These are phyloP conservation scores for Chionoecetes opilio DNA, from an alignment of 1,140 invertebrate genomes.

Conservation along the genomic window DNA sequence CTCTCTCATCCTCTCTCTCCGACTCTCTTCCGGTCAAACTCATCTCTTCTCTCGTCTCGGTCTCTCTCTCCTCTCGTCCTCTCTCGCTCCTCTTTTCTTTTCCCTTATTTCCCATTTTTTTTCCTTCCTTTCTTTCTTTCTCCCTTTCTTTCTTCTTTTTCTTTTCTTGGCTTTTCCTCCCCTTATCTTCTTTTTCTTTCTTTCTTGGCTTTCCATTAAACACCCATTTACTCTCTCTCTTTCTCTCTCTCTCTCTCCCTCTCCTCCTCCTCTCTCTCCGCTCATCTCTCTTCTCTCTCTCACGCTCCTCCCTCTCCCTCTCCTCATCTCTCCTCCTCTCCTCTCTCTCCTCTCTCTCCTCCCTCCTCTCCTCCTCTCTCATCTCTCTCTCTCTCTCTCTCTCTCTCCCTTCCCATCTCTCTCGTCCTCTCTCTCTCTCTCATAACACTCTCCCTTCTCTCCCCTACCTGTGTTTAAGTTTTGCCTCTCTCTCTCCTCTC, in stretches of 20 bases:
- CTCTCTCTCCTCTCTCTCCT: neutral
- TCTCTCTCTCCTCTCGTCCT: neutral
- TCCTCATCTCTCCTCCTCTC: no score
- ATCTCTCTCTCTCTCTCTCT: no score
- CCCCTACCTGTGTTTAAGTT: neutral
- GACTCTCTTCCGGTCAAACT: neutral
- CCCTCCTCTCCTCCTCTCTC: neutral
- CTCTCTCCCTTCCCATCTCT: neutral
- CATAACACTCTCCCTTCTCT: neutral
- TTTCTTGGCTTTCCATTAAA: no score
- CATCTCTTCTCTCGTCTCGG: neutral
- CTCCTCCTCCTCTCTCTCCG: no score
- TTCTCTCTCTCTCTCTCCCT: no score
- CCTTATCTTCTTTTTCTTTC: no score
- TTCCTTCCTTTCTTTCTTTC: neutral
- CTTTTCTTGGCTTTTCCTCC: no score
- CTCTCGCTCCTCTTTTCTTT: conserved; percentile 4
- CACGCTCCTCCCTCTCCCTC: neutral
- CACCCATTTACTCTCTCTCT: no score
- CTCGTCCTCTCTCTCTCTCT: conserved; percentile 31
- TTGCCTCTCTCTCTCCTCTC: neutral
- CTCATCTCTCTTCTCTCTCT: neutral
- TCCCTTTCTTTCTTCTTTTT: neutral
- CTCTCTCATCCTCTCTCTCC: no score
- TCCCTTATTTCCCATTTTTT: no score